These are phyloP conservation scores for Thereva nobilitata DNA, from an alignment of 2,888 invertebrate genomes.

Conservation along the genomic window DNA sequence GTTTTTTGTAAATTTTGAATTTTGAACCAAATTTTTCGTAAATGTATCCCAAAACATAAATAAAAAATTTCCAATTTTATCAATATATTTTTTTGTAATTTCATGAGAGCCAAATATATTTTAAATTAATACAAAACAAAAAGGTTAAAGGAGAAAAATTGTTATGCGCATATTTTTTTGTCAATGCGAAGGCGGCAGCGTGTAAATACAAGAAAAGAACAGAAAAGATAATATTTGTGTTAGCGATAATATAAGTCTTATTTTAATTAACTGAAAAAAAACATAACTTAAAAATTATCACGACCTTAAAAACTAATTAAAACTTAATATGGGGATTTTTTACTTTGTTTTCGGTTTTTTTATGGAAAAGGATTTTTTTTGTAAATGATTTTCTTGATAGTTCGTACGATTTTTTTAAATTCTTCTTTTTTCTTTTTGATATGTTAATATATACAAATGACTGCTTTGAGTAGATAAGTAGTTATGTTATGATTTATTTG, in stretches of 20 bases:
- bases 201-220: constrained; percentile 42
- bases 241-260: constrained; percentile 9
- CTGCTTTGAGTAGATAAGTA: constrained; percentile 17
- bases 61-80: too few relatives aligned
- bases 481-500: neutral
- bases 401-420: too few relatives aligned
- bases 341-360: too few relatives aligned
- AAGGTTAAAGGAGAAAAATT: neutral
- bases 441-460: neutral
- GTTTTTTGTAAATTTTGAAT: constrained; percentile 14
- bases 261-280: too few relatives aligned
- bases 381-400: too few relatives aligned
- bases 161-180: constrained; percentile 17
- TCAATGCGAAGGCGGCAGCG: constrained; percentile 40
- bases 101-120: neutral
- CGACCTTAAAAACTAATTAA: too few relatives aligned
- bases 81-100: too few relatives aligned
- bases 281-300: too few relatives aligned
- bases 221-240: constrained; percentile 31
- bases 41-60: neutral
- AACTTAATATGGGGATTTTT: too few relatives aligned
- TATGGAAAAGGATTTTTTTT: too few relatives aligned
- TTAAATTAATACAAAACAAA: too few relatives aligned
- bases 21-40: neutral
- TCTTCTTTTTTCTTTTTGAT: too few relatives aligned